Evolutionary conservation across 2,888 invertebrate species (phyloP), one percentile per base, ranked within the genome.

Genomic region (Globia sparganii): DNA sequence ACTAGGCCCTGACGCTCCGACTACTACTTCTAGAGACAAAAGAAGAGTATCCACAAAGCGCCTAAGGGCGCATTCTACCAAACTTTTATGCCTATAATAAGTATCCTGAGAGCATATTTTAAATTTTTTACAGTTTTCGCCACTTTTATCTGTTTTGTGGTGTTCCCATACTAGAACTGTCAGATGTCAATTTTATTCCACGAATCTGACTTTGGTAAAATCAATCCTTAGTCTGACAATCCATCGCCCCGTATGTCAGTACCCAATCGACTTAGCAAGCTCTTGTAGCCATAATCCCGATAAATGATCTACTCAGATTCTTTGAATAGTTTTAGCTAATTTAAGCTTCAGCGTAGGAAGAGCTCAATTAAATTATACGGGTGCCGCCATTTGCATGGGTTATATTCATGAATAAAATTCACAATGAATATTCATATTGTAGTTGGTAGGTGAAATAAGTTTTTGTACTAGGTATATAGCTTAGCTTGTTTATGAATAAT

Each of bases 321-420:
- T 90, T 91, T 85, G 87, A 85, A 92, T 91, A 91, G 89, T 90
- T 90, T 79, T 73, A 88, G 86, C 87, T 91, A 91, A 91, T 91
- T 91, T 86, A 87, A 90, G 74, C 86, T 80, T 78, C 65, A 72
- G 70, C 81, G 83, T 86, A 83, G 75, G 75, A 79, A 84, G 49
- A 85, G 81, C 88, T 89, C 87, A 86, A 91, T 91, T 91, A 87
- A 89, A 90, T 88, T 90, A 85, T 86, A 87, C 85, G 80, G 71
- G 80, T 77, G 49, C 75, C 66, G 40, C 59, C 68, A 84, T 87
- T 89, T 86, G 83, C 83, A 88, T 87, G 79, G 85, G 87, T 87
- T 86, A 87, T 75, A 81, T 85, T 82, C 85, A 83, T 82, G 83
- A 80, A 84, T 86, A 79, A 86, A 84, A 80, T 85, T 81, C 43